Conservation (phyloP, 2,797 vertebrate species). For the Pelochelys cantorii region DNA sequence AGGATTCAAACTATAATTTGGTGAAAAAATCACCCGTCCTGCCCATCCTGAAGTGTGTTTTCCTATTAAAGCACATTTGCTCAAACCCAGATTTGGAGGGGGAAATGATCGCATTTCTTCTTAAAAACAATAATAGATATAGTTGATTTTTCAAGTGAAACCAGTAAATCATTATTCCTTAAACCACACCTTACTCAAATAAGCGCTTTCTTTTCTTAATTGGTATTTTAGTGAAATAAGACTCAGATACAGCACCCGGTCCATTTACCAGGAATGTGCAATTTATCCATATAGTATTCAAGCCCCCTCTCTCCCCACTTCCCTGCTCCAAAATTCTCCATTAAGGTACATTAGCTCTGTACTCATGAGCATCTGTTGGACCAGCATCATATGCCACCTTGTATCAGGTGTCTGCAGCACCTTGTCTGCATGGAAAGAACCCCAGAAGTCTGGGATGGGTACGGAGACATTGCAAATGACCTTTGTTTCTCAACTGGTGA, state of each 20-base stretch:
- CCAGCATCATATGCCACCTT: not conserved
- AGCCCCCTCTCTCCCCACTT: not conserved
- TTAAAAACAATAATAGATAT: rapidly evolving
- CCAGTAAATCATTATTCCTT: not conserved
- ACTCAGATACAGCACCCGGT: not conserved
- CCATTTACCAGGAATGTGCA: not conserved
- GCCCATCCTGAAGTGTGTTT: not conserved
- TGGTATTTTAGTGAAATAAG: not conserved
- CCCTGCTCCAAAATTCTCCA: not conserved
- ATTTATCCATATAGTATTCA: not conserved
- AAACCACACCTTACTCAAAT: not conserved
- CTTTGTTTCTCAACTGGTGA: not conserved
- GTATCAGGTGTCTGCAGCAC: not conserved
- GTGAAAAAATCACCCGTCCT: not conserved
- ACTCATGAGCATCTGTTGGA: not conserved
- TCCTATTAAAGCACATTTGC: not conserved
- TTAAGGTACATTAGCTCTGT: not conserved
- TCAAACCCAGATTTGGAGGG: not conserved
- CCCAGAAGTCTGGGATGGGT: not conserved
- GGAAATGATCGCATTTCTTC: rapidly evolving
- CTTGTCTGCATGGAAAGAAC: not conserved
- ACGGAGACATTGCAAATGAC: not conserved
- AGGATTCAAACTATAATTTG: rapidly evolving
- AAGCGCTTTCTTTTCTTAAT: not conserved
- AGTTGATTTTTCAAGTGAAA: not conserved